phyloP scores from a whole-genome alignment of 2,888 invertebrate genomes.

The Drosophila nigricruria region DNA sequence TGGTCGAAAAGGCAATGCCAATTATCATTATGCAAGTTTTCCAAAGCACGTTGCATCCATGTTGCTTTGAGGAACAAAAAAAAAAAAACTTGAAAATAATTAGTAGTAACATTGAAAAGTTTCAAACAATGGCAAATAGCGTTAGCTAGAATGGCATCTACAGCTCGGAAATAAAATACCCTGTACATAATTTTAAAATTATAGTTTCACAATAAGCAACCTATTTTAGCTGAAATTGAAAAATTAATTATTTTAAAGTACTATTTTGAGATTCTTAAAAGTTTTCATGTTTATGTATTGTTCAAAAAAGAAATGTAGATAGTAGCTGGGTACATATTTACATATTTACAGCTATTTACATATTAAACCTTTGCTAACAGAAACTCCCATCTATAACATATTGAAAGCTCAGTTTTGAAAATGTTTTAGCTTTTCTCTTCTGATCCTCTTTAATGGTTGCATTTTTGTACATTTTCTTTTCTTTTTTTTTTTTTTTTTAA shows the following conservation, averaged over 20 bases:
- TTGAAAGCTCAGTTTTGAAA: not conserved
- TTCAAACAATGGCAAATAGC: not conserved
- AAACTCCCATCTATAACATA: not conserved
- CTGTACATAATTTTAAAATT: not conserved
- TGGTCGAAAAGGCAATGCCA: slow-evolving; percentile 12
- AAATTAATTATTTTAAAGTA: too few species aligned
- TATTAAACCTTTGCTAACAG: not conserved
- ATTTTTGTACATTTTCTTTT: not conserved
- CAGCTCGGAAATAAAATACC: not conserved
- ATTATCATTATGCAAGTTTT: slow-evolving; percentile 16
- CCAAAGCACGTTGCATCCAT: slow-evolving; percentile 6
- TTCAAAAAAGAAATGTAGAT: not conserved
- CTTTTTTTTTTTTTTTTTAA: too few species aligned
- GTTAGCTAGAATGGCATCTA: not conserved
- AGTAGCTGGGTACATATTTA: not conserved
- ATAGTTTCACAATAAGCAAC: not conserved
- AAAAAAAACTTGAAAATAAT: not conserved
- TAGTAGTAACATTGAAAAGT: not conserved
- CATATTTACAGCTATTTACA: not conserved
- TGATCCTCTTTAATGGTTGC: not conserved
- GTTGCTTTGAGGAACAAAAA: slow-evolving; percentile 4
- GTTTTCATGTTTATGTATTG: not conserved
- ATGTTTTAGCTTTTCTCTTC: not conserved
- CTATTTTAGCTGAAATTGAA: too few species aligned
- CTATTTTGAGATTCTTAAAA: not conserved